A percentile compares a stretch with the other conserved stretches of the same genome.
phyloP scores from a whole-genome alignment of 2,888 invertebrate species.

The Oligia fasciuncula region DNA sequence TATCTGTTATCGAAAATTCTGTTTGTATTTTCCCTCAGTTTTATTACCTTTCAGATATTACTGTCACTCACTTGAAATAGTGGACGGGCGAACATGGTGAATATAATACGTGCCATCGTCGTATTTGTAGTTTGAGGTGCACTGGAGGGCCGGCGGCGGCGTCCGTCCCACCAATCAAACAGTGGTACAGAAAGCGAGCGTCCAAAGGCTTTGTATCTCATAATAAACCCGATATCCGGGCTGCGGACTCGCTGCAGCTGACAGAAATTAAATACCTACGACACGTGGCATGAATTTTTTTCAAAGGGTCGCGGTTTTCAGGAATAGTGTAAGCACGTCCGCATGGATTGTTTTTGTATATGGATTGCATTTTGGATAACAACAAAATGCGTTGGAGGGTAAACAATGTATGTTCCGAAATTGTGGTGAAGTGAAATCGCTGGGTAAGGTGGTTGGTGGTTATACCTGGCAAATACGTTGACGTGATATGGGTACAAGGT shows the following conservation, averaged over 20 bases:
- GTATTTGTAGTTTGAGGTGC: slow-evolving; percentile 52
- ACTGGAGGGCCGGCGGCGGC: slow-evolving; percentile 22
- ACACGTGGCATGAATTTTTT: slow-evolving; percentile 60
- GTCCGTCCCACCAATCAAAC: slow-evolving; percentile 76
- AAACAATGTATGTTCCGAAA: slow-evolving; percentile 28
- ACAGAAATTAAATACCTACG: slow-evolving; percentile 72
- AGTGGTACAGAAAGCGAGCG: slow-evolving; percentile 74
- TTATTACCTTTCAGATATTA: slow-evolving; percentile 42
- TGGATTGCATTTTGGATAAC: slow-evolving; percentile 49
- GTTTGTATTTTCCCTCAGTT: slow-evolving; percentile 25
- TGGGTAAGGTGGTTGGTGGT: neutral
- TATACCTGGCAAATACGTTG: slow-evolving; percentile 8
- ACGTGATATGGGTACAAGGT: neutral
- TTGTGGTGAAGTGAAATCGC: slow-evolving; percentile 10
- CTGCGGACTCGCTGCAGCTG: slow-evolving; percentile 57
- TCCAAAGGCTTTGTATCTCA: slow-evolving; percentile 80
- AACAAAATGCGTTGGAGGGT: slow-evolving; percentile 18
- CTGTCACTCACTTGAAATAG: slow-evolving; percentile 28
- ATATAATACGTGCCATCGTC: slow-evolving; percentile 37
- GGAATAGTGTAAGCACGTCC: slow-evolving; percentile 51
- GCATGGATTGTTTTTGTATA: slow-evolving; percentile 53
- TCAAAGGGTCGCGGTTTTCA: slow-evolving; percentile 57
- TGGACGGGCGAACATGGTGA: slow-evolving; percentile 16
- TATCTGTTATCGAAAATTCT: neutral
- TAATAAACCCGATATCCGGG: slow-evolving; percentile 76